Evolutionary conservation across 2,888 invertebrate species (phyloP), one percentile per base, ranked within the genome.

Genomic region (Microctonus aethiopoides): DNA sequence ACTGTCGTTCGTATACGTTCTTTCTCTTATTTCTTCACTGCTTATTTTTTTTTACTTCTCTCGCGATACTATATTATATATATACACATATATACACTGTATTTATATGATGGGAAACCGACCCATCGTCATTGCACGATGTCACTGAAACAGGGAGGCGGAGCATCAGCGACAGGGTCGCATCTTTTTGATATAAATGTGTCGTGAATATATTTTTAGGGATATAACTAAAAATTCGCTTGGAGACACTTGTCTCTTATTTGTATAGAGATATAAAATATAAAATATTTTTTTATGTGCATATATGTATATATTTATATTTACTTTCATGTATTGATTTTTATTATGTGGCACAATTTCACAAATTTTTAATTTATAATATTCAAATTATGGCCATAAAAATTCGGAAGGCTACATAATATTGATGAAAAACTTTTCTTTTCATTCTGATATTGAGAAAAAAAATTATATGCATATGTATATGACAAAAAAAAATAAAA

Each of bases 101-200:
- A 36, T 13, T 36, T 34, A 32, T 54, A 29, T 54, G 54, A 79
- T 73, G 76, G 76, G 75, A 77, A 78, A 76, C 76, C 79, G 78
- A 78, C 76, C 79, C 79, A 79, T 80, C 80, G 77, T 80, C 41
- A 32, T 65, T 52, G 39, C 52, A 16, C 34, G 52, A 63, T 29
- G 22, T n/a, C 79, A 76, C 78, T 76, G 74, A 75, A 77, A 74
- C 76, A 75, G 79, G 73, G 75, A 22, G 66, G 22, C 67, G 75
- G 77, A 72, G 29, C 29, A 46, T 29, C n/a, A 2, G 4, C n/a
- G 11, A 9, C 13, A 29, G 24, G 26, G 26, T 56, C 29, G 24
- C n/a, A n/a, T n/a, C n/a, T 56, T 29, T 10, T 56, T 24, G 13
- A 20, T 24, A 22, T 36, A 36, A 65, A 65, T 54, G 34, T 64